phyloP scores from a whole-genome alignment of 2,888 invertebrate species.

The Sesia apiformis region DNA sequence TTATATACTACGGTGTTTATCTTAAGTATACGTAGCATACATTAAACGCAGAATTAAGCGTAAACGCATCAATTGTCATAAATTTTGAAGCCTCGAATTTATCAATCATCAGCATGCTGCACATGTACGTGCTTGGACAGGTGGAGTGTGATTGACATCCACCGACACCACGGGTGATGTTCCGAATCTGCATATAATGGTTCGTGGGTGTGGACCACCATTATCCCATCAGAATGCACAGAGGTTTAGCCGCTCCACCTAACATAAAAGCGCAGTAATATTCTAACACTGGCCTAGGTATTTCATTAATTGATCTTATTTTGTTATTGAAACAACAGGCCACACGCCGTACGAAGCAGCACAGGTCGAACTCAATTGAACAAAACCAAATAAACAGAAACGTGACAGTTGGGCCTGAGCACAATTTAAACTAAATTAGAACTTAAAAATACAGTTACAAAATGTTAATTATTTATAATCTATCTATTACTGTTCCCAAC shows the following conservation, averaged over 20 bases:
- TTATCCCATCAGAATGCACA: constrained; percentile 47
- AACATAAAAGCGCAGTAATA: not conserved
- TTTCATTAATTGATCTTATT: not conserved
- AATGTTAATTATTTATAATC: no score
- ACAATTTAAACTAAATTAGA: no score
- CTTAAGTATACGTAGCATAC: no score
- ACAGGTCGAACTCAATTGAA: not conserved
- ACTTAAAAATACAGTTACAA: no score
- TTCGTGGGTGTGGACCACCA: constrained; percentile 46
- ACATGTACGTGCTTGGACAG: not conserved
- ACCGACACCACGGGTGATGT: constrained; percentile 21
- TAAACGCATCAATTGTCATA: no score
- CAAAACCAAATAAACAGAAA: not conserved
- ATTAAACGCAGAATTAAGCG: no score
- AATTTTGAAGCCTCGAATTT: no score
- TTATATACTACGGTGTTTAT: no score
- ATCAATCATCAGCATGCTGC: not conserved
- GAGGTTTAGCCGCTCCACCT: constrained; percentile 11
- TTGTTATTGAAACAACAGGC: not conserved
- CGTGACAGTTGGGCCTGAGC: no score
- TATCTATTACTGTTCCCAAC: no score
- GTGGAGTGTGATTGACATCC: constrained; percentile 5
- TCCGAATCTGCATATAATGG: constrained; percentile 64
- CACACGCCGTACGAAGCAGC: not conserved
- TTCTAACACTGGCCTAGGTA: not conserved